Percentiles rank a stretch among this genome's conserved stretches.
These are phyloP conservation scores for Nannospalax galili DNA, from an alignment of 2,113 vertebrate genomes.

Conservation along the genomic window DNA sequence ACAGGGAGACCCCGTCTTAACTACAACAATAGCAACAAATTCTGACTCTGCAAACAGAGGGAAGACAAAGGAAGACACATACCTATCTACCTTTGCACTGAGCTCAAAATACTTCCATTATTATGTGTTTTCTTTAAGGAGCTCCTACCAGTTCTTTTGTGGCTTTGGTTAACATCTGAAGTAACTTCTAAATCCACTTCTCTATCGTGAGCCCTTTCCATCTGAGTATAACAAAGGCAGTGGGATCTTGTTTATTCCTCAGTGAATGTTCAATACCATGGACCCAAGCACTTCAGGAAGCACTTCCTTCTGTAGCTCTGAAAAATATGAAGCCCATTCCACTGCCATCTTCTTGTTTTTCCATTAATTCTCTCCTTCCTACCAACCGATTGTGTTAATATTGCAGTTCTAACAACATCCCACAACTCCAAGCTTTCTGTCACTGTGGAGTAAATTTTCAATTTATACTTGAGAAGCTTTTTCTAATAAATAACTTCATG, in stretches of 20 bases:
- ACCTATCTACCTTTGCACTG: not conserved
- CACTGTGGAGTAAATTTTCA: not conserved
- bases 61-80: too few relatives aligned
- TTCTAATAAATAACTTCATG: not conserved
- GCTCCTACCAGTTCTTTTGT: not conserved
- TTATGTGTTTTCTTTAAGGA: slow-evolving; percentile 21
- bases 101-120: not conserved
- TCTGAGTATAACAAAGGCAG: not conserved
- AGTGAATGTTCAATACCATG: not conserved
- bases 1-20: not conserved
- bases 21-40: not conserved
- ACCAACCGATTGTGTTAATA: not conserved
- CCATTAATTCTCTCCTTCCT: not conserved
- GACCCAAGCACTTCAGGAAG: not conserved
- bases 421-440: not conserved
- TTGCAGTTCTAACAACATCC: not conserved
- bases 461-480: not conserved
- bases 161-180: not conserved
- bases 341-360: too few relatives aligned
- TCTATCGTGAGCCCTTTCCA: not conserved
- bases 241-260: not conserved
- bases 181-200: not conserved
- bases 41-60: not conserved
- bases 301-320: not conserved
- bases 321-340: not conserved